phyloP scores from a whole-genome alignment of 2,797 vertebrate species.

The Crenichthys baileyi region DNA sequence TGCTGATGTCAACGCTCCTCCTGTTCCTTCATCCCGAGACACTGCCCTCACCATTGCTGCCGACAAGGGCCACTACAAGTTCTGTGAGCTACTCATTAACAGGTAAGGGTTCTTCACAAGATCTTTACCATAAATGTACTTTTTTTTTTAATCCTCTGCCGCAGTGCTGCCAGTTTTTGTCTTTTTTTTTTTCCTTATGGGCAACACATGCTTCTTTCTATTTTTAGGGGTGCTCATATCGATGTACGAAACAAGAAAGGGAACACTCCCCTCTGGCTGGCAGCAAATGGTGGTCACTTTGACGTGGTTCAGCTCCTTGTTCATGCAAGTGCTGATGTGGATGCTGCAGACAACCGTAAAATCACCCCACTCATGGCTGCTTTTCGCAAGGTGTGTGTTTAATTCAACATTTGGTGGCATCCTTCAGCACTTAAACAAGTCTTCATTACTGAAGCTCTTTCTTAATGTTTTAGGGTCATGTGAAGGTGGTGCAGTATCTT shows the following conservation, averaged over 20 bases:
- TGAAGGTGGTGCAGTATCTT: slow-evolving; percentile 98
- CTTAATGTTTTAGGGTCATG: slow-evolving; percentile 88
- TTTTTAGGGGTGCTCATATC: slow-evolving; percentile 92
- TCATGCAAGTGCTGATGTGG: slow-evolving; percentile 95
- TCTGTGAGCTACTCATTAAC: slow-evolving; percentile 98
- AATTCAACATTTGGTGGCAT: not conserved
- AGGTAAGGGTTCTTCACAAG: slow-evolving; percentile 74
- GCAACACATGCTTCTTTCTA: slow-evolving; percentile 15
- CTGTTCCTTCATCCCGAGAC: slow-evolving; percentile 97
- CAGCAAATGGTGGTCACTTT: slow-evolving; percentile 96
- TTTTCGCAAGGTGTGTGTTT: slow-evolving; percentile 89
- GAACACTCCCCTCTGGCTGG: slow-evolving; percentile 97
- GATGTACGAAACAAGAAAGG: slow-evolving; percentile 99
- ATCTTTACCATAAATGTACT: not conserved
- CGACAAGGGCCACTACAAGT: slow-evolving; percentile 99
- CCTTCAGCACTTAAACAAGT: not conserved
- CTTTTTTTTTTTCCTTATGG: not conserved
- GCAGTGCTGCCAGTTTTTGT: not conserved
- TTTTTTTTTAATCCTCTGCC: not conserved
- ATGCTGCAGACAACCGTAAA: slow-evolving; percentile 98
- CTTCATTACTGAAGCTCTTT: slow-evolving; percentile 13
- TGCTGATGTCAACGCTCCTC: slow-evolving; percentile 97
- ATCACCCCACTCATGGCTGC: slow-evolving; percentile 99
- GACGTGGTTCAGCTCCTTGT: slow-evolving; percentile 97
- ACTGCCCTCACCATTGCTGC: slow-evolving; percentile 99